These are phyloP conservation scores for Silurus glanis DNA, from an alignment of 2,113 vertebrate species.

Conservation along the genomic window DNA sequence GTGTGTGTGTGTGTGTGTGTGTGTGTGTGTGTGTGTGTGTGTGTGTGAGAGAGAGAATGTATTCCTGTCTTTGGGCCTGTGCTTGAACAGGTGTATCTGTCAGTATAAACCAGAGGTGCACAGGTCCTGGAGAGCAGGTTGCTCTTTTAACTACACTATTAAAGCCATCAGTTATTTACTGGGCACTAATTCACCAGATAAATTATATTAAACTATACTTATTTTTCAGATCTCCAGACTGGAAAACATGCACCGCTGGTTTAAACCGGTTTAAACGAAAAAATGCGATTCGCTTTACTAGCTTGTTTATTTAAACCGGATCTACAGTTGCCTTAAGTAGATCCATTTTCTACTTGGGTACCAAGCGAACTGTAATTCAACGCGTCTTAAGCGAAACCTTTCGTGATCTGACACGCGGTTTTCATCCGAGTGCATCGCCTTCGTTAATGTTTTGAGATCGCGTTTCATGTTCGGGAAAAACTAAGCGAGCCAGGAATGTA, in stretches of 20 bases:
- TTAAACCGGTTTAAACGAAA: not conserved
- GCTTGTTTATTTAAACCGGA: slow-evolving; percentile 32
- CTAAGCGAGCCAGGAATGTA: not conserved
- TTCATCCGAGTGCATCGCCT: not conserved
- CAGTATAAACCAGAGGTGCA: slow-evolving; percentile 7
- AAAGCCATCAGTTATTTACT: not conserved
- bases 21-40: too few species aligned
- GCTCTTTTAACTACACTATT: too few species aligned
- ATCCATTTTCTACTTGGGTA: not conserved
- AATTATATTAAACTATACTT: not conserved
- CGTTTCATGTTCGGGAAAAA: not conserved
- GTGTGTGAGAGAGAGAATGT: not conserved
- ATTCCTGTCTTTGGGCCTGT: not conserved
- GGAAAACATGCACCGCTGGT: not conserved
- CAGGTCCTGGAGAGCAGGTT: slow-evolving; percentile 3
- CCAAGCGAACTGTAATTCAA: not conserved
- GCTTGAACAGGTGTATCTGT: not conserved
- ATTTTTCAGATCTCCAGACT: not conserved
- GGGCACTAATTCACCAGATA: too few species aligned
- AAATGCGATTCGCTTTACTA: not conserved
- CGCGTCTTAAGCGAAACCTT: not conserved
- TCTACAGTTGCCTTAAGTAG: slow-evolving; percentile 29
- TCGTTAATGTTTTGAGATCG: not conserved
- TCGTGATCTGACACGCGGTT: not conserved
- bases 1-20: not conserved